These are phyloP conservation scores for Thaleichthys pacificus DNA, from an alignment of 2,797 vertebrate genomes.

Conservation along the genomic window DNA sequence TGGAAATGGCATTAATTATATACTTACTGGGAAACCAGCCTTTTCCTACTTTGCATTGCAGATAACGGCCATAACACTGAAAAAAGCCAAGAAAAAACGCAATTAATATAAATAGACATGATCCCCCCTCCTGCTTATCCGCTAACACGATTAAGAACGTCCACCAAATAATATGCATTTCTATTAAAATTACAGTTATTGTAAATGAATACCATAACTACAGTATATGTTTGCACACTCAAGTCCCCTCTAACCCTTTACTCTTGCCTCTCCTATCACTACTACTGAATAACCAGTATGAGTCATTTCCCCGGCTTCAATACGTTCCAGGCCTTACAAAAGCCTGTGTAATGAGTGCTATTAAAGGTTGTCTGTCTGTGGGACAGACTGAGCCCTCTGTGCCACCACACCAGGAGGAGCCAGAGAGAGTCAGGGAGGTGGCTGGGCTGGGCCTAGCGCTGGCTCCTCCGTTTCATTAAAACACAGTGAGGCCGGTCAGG, in stretches of 20 bases:
- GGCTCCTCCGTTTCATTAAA: conserved; percentile 71
- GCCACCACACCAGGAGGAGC: conserved; percentile 4
- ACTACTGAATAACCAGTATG: conserved; percentile 17
- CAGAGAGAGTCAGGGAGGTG: conserved; percentile 7
- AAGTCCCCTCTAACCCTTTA: conserved; percentile 15
- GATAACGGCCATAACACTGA: conserved; percentile 68
- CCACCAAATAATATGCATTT: conserved; percentile 53
- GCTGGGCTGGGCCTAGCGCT: conserved; percentile 48
- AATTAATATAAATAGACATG: conserved; percentile 76
- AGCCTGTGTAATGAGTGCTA: conserved; percentile 17
- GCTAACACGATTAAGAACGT: conserved; percentile 56
- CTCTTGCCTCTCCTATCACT: conserved; percentile 15
- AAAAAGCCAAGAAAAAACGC: conserved; percentile 45
- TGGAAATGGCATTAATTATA: conserved; percentile 83
- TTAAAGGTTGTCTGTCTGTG: conserved; percentile 5
- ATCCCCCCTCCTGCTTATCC: conserved; percentile 57
- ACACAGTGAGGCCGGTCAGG: conserved; percentile 63
- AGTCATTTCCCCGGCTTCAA: background rate
- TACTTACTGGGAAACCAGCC: conserved; percentile 75
- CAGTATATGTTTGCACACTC: conserved; percentile 45
- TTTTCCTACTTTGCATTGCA: conserved; percentile 80
- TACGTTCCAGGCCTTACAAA: conserved; percentile 3
- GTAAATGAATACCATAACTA: conserved; percentile 54
- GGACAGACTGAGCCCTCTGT: conserved; percentile 6
- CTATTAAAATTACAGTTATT: conserved; percentile 58